Evolutionary conservation across 2,888 invertebrate species (phyloP).

Genomic region (Venusia cambrica): DNA sequence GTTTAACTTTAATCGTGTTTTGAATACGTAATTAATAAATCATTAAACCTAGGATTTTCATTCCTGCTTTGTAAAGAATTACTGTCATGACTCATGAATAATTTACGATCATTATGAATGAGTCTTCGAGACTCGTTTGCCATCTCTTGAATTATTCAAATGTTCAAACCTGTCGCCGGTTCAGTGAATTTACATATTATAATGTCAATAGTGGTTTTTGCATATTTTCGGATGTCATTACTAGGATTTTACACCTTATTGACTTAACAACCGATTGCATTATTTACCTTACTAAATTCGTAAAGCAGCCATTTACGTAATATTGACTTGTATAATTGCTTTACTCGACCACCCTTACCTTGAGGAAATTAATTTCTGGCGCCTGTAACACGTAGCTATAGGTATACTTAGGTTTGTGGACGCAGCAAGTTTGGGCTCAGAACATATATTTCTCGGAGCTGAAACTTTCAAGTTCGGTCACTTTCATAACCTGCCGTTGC

Average conservation of each 20-base stretch:
- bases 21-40: constrained; percentile 10
- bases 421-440: constrained; percentile 39
- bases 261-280: too few relatives aligned
- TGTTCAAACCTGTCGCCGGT: constrained; percentile 43
- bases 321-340: too few relatives aligned
- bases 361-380: too few relatives aligned
- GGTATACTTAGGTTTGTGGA: too few relatives aligned
- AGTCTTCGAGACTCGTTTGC: constrained; percentile 33
- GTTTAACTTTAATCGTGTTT: constrained; percentile 20
- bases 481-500: constrained; percentile 53
- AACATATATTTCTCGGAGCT: constrained; percentile 58
- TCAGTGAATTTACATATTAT: constrained; percentile 52
- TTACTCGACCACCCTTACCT: too few relatives aligned
- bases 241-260: too few relatives aligned
- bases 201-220: constrained; percentile 3
- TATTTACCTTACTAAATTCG: too few relatives aligned
- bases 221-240: constrained; percentile 1
- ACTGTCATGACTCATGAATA: constrained; percentile 25
- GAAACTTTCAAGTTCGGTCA: constrained; percentile 63
- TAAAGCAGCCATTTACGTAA: too few relatives aligned
- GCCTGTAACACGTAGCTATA: too few relatives aligned
- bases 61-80: constrained; percentile 11
- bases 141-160: constrained; percentile 51
- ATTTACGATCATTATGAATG: constrained; percentile 34
- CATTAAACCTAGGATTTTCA: constrained; percentile 13